Evolutionary conservation across 1,140 invertebrate genomes (phyloP), one percentile per base, ranked within the genome.

Genomic region (Neodiprion fabricii): DNA sequence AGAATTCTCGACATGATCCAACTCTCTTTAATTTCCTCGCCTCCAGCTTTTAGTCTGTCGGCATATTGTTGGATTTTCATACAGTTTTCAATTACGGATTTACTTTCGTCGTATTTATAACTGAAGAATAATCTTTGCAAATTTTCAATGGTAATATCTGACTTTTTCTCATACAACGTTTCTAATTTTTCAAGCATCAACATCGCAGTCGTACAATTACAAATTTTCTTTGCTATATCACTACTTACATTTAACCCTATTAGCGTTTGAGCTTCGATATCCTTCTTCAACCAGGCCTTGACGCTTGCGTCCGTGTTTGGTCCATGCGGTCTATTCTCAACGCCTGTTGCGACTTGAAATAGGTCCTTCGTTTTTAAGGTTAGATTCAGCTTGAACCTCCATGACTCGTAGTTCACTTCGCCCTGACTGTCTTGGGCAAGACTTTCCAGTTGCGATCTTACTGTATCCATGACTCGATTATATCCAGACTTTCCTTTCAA

Each of bases 161-260:
- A 75, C 71, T 79, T 81, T 23, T 74, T 77, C 1, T 50, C 75
- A 73, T 81, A 81, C 2, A 81, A 48, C 0, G 49, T 71, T 11
- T 79, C 70, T 70, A 81, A 67, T 70, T 79, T 80, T 1, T 74
- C 11, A 1, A 77, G 12, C 80, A 81, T 81, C 21, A 28, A 11
- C 48, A 48, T 5, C 8, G 79, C 76, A 1, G 74, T 65, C 14
- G n/a, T 79, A 66, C 76, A 79, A 50, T 75, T 78, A 67, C 68
- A 68, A 66, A 79, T 79, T 73, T 78, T 80, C 17, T 50, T 68
- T 5, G 79, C 77, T 40, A 81, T 79, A 23, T 70, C 72, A 23
- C 76, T 74, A 71, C 61, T 72, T n/a, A 80, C 79, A 74, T 81
- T 80, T 65, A 81, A 48, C n/a, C 80, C 80, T 53, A 80, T 79